Base-by-base conservation (phyloP, 2,888 invertebrate genomes). In the Portevinia maculata region DNA sequence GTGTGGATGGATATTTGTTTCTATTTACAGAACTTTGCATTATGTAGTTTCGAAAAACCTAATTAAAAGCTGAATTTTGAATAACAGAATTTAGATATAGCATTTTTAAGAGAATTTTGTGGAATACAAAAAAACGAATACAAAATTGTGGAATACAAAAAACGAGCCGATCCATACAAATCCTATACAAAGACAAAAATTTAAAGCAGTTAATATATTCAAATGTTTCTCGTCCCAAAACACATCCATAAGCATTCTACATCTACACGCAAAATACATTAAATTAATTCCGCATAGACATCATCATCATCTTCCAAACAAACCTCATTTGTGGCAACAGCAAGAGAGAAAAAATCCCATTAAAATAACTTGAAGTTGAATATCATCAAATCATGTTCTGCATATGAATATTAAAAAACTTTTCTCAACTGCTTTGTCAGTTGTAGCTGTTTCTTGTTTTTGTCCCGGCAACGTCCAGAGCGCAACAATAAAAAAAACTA, bases 401-500 rank as follows among this genome's bases (percentile, higher is more conserved):
- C 81, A 76, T 65, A 76, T 81, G 81, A 70, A 76, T 81, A 81
- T 81, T 81, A 81, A 81, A 81, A 81, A 81, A 81, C 81, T 81
- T 81, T 81, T 76, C 65, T 41, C 70, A 75, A 81, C 69, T 46
- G 53, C 53, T 62, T 46, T 34, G 39, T 74, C 41, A 34, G 50
- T 67, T 48, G 30, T 64, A 13, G 15, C n/a, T 62, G 4, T 50
- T 46, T 34, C n/a, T 46, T 37, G 4, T 48, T 30, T 48, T 48
- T 19, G 9, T 6, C 17, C 21, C 11, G 24, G 8, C 17, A 59
- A 52, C 41, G 50, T 64, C 55, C 37, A 30, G 30, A 41, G 59
- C 46, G 64, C 28, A 59, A 39, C n/a, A 28, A 44, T 8, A 60
- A 44, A 60, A 17, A 52, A 41, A 65, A 24, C 50, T 50, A 21